These are phyloP conservation scores for Halocynthia roretzi DNA, from an alignment of 23 tunicate species.

Conservation along the genomic window DNA sequence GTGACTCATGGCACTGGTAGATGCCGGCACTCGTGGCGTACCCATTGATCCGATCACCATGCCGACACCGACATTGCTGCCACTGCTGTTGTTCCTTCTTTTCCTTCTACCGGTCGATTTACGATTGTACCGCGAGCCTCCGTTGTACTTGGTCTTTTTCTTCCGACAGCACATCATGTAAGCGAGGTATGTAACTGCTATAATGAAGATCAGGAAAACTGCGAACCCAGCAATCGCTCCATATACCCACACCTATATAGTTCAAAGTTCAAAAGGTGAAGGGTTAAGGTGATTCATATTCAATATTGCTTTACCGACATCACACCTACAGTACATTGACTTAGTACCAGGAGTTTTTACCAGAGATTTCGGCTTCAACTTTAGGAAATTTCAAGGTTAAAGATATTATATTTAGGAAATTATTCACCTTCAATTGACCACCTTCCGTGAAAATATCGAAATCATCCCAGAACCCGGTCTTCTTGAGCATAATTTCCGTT, in stretches of 20 bases:
- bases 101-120: constrained; percentile 17
- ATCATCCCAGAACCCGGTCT: neutral
- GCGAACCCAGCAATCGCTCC: constrained; percentile 77
- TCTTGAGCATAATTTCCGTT: neutral
- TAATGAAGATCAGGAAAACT: constrained; percentile 45
- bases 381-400: neutral
- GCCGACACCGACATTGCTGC: constrained; percentile 72
- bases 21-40: constrained; percentile 4
- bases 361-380: neutral
- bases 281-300: neutral
- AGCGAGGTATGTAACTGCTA: constrained; percentile 54
- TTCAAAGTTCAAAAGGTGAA: neutral
- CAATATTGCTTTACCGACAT: neutral
- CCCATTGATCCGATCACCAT: constrained; percentile 23
- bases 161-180: constrained; percentile 45
- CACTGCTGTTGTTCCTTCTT: constrained; percentile 41
- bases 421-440: constrained; percentile 10
- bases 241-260: constrained; percentile 71
- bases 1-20: constrained; percentile 25
- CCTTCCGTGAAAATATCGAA: constrained; percentile 5
- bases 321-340: too few relatives aligned
- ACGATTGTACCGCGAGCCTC: neutral
- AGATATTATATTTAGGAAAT: neutral
- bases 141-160: neutral
- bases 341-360: neutral